Conservation (phyloP, 2,888 invertebrate species). For the Elgonia sp. region DNA sequence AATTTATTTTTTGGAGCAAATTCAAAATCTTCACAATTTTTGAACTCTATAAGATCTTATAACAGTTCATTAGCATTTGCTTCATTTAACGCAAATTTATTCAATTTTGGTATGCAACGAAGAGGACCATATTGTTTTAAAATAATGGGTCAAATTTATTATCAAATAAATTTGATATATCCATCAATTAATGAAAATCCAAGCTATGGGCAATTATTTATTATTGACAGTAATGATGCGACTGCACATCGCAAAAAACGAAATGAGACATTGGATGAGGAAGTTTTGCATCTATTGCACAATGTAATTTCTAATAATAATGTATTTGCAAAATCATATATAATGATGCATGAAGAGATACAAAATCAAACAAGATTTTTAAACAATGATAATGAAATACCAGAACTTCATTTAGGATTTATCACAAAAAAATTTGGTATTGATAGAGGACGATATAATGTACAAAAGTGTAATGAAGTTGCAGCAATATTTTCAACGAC, state of each 20-base stretch:
- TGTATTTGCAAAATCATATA: conserved; percentile 15
- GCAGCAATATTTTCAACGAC: conserved; percentile 16
- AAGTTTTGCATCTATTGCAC: neutral
- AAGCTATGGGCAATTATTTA: conserved; percentile 12
- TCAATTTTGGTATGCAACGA: no score
- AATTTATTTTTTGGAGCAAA: no score
- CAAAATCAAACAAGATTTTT: conserved; percentile 14
- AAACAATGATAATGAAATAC: neutral
- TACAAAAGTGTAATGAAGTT: conserved; percentile 30
- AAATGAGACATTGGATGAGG: neutral
- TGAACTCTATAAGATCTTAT: no score
- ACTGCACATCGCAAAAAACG: neutral
- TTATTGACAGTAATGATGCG: conserved; percentile 16
- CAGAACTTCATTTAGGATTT: conserved; percentile 14
- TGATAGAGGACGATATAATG: conserved; percentile 20
- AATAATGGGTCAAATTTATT: conserved; percentile 28
- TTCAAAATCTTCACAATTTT: no score
- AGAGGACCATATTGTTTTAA: conserved; percentile 5
- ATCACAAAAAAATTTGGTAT: conserved; percentile 23
- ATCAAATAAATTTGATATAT: conserved; percentile 2
- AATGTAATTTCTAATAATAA: neutral
- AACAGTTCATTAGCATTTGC: neutral
- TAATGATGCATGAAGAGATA: conserved; percentile 15
- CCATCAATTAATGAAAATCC: conserved; percentile 7
- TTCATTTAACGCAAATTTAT: conserved; percentile 27